Base-by-base conservation (phyloP, 2,888 invertebrate species). In the Thelaira solivaga region DNA sequence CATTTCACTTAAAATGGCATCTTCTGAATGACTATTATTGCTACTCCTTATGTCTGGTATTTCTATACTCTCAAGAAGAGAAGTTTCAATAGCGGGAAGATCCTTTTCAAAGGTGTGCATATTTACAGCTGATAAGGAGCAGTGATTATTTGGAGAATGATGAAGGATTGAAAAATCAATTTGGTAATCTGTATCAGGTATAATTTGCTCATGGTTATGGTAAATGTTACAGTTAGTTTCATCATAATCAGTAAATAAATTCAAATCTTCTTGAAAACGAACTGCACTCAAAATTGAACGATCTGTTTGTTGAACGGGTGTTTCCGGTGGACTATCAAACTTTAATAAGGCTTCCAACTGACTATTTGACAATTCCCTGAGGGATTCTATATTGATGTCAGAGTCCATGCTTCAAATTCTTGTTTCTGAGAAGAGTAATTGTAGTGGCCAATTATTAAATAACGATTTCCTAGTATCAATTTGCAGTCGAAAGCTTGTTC, bases 331-430 rank as follows among this genome's bases (percentile, higher is more conserved):
- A 53, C 81, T 80, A 16, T 83, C 82, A 20, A 82, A 68, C 1
- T 67, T 61, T 8, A 86, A 73, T 47, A 85, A 68, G 5, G 80
- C 67, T 47, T 85, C 82, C 39, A 85, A 80, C 47, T 84, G 83
- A 20, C 31, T 65, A 22, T 82, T 72, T 4, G 82, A 62, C 4
- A 83, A 79, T 2, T 80, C 73, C 10, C 75, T 74, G 0, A 83
- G 29, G 13, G 73, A 49, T 2, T 81, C 75, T 72, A 76, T 71
- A 69, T 74, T 53, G 80, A 82, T 78, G 51, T 84, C 80, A 88
- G 82, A 71, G 86, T 84, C 82, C 88, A 88, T 88, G 88, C 85
- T 81, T 86, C 82, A 61, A 87, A 85, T 24, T 85, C 82, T 57
- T 85, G 81, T 1, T 72, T 72, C 20, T 41, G 74, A 3, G 83